phyloP scores from a whole-genome alignment of 2,797 vertebrate species.

The Falco novaeseelandiae region DNA sequence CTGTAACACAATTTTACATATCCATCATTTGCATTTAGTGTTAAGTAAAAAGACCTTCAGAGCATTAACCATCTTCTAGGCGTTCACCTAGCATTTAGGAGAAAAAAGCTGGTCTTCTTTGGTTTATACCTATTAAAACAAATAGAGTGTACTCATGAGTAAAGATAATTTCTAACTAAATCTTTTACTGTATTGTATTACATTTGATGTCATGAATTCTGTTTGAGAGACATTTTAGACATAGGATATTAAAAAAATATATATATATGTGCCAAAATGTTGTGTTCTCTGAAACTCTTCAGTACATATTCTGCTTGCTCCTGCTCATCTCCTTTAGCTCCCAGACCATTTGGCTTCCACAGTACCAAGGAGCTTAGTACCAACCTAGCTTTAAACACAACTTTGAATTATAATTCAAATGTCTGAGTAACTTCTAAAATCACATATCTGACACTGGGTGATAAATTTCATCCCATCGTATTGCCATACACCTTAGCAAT shows the following conservation, averaged over 20 bases:
- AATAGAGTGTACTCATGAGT: not conserved
- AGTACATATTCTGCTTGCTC: not conserved
- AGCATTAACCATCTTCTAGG: not conserved
- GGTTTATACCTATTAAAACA: not conserved
- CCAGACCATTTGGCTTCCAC: not conserved
- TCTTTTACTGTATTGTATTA: not conserved
- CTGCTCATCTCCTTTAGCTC: not conserved
- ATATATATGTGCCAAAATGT: not conserved
- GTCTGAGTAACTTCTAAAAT: not conserved
- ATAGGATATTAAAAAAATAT: not conserved
- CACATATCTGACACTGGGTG: not conserved
- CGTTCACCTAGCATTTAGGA: not conserved
- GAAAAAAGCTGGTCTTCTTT: not conserved
- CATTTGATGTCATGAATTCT: not conserved
- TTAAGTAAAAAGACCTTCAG: not conserved
- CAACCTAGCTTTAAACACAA: not conserved
- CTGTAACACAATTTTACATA: not conserved
- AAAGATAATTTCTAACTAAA: not conserved
- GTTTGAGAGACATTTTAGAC: not conserved
- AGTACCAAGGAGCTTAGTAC: not conserved
- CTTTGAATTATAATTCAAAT: not conserved
- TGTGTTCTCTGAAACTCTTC: not conserved
- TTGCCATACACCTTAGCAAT: not conserved
- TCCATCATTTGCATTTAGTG: not conserved
- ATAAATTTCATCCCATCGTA: not conserved